These are phyloP conservation scores for Baryphthengus martii DNA, from an alignment of 2,113 vertebrate species.

Conservation along the genomic window DNA sequence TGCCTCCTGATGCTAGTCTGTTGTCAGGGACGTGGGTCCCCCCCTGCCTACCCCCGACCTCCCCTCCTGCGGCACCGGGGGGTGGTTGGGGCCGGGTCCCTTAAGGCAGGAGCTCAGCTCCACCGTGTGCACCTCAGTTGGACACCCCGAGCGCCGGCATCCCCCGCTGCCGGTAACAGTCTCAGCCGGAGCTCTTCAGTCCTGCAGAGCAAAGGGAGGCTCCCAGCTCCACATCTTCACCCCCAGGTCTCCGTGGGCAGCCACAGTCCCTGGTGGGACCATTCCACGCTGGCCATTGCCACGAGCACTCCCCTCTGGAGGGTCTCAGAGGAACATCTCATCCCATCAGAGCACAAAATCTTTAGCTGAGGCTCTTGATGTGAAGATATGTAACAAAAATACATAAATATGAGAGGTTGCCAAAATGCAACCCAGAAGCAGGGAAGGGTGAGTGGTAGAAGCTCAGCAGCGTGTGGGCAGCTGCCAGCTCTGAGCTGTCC, in stretches of 20 bases:
- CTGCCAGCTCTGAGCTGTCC: neutral
- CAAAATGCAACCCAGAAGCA: slow-evolving; percentile 1
- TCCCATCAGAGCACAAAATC: neutral
- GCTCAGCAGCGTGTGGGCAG: neutral
- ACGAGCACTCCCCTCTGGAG: fast-evolving
- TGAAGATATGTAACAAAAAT: neutral
- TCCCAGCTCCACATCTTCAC: fast-evolving
- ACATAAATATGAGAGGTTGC: neutral
- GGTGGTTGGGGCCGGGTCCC: neutral
- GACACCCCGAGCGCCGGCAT: neutral
- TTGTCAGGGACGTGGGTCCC: neutral
- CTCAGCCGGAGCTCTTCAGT: neutral
- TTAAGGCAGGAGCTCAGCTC: neutral
- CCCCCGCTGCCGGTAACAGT: neutral
- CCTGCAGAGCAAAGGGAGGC: neutral
- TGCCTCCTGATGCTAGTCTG: neutral
- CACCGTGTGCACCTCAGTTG: fast-evolving
- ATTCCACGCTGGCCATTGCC: neutral
- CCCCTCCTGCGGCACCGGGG: fast-evolving
- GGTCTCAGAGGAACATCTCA: neutral
- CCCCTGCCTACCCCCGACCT: neutral
- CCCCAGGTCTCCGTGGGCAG: neutral
- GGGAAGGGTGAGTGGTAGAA: neutral
- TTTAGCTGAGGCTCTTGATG: neutral
- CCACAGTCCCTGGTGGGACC: too few relatives aligned